Percentiles rank a stretch among this genome's conserved stretches.
Evolutionary conservation across 2,113 vertebrate genomes (phyloP).

Genomic region (Hypomesus transpacificus): DNA sequence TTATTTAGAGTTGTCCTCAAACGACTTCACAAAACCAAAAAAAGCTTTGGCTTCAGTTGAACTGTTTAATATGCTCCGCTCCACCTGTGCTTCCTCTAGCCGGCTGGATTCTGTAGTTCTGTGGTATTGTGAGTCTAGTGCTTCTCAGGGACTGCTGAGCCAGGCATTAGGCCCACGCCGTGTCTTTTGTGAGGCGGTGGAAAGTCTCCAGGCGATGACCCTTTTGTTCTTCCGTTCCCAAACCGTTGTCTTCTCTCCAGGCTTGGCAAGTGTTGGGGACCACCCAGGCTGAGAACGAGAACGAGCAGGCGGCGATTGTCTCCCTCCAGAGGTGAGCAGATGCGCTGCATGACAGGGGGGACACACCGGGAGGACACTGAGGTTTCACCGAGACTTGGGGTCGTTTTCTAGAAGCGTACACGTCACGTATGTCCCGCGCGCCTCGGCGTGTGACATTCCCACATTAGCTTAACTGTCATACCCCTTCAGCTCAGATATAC

Average conservation of each 20-base stretch:
- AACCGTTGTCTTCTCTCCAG: constrained; percentile 63
- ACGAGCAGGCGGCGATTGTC: constrained; percentile 95
- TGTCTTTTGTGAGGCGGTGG: constrained; percentile 5
- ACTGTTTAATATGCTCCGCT: background rate
- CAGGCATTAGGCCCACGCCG: background rate
- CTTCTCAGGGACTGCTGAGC: constrained; percentile 7
- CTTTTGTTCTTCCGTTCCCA: constrained; percentile 32
- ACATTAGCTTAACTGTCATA: too few species aligned
- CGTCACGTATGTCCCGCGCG: too few species aligned
- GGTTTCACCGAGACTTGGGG: too few species aligned
- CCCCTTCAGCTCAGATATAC: too few species aligned
- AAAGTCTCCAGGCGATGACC: constrained; percentile 36
- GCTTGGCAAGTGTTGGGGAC: constrained; percentile 97
- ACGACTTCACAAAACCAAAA: background rate
- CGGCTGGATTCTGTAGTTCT: background rate
- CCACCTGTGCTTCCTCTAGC: background rate
- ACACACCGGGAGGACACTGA: background rate
- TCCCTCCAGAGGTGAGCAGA: constrained; percentile 92
- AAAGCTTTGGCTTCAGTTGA: background rate
- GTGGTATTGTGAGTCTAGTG: constrained; percentile 3
- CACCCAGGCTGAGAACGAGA: constrained; percentile 97
- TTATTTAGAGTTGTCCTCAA: background rate
- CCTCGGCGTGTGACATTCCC: too few species aligned
- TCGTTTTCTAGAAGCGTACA: too few species aligned
- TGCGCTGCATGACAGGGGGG: constrained; percentile 33